Percentiles rank a stretch among this genome's conserved stretches.
phyloP scores from a whole-genome alignment of 2,888 invertebrate species.

The Automeris io region DNA sequence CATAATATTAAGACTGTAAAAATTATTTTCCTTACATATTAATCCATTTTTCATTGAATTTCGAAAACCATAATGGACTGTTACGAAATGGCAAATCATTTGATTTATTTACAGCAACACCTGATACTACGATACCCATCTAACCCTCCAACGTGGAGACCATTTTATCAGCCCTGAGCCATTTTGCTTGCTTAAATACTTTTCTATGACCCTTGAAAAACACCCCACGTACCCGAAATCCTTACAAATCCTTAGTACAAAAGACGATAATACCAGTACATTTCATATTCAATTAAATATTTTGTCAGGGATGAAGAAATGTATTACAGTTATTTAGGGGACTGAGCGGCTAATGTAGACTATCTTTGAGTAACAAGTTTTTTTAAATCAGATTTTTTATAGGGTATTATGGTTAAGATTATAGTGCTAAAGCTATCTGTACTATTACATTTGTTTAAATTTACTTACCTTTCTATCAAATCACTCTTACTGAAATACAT shows the following conservation, averaged over 20 bases:
- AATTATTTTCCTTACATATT: no score
- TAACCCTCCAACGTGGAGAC: slow-evolving; percentile 22
- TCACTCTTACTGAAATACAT: no score
- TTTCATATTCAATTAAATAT: slow-evolving; percentile 86
- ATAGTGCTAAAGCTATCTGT: no score
- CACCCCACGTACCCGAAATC: slow-evolving; percentile 49
- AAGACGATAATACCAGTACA: slow-evolving; percentile 71
- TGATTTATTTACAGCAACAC: slow-evolving; percentile 35
- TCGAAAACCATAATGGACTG: no score
- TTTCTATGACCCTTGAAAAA: slow-evolving; percentile 60
- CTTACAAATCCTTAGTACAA: slow-evolving; percentile 64
- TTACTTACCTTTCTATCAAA: no score
- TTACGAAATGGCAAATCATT: slow-evolving; percentile 16
- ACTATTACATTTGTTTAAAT: no score
- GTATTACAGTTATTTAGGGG: slow-evolving; percentile 63
- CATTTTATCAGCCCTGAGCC: slow-evolving; percentile 36
- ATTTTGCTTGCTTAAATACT: slow-evolving; percentile 59
- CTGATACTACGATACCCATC: slow-evolving; percentile 39
- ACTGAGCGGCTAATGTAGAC: slow-evolving; percentile 29
- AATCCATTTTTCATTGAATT: no score
- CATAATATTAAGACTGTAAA: no score
- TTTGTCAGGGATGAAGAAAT: slow-evolving; percentile 76
- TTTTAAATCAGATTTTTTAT: no score
- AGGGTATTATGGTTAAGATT: no score
- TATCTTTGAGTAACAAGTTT: background rate